phyloP scores from a whole-genome alignment of 2,888 invertebrate species.

The Meta bourneti region DNA sequence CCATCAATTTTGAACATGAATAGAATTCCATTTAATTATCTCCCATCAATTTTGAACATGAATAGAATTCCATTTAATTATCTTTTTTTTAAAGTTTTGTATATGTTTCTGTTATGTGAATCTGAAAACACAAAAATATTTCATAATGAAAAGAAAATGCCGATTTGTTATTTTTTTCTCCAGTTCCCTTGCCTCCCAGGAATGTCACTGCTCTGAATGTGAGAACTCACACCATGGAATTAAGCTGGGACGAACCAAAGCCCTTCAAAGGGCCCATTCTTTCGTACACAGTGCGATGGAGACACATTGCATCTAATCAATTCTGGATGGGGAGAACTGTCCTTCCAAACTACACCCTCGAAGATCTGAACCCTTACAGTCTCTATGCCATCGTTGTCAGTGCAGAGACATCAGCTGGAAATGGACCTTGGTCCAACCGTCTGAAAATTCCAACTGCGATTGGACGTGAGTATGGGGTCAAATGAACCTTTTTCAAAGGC shows the following conservation, averaged over 20 bases:
- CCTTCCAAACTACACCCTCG: not conserved
- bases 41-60: no score
- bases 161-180: not conserved
- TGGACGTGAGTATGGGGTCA: conserved; percentile 40
- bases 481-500: no score
- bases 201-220: not conserved
- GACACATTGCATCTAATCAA: not conserved
- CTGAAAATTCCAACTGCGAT: conserved; percentile 12
- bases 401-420: conserved; percentile 23
- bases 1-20: no score
- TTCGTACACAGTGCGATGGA: conserved; percentile 24
- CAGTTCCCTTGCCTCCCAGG: conserved; percentile 41
- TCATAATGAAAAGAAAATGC: not conserved
- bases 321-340: not conserved
- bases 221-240: conserved; percentile 23
- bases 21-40: no score
- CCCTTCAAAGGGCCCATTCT: conserved; percentile 10
- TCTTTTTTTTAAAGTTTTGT: no score
- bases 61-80: no score
- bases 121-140: not conserved
- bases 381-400: conserved; percentile 8
- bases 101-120: no score
- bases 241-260: conserved; percentile 27
- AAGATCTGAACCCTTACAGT: conserved; percentile 27
- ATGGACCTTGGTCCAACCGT: conserved; percentile 5